Percentiles rank a stretch among this genome's conserved stretches.
phyloP scores from a whole-genome alignment of 2,797 vertebrate genomes.

The Syngnathus rostellatus region DNA sequence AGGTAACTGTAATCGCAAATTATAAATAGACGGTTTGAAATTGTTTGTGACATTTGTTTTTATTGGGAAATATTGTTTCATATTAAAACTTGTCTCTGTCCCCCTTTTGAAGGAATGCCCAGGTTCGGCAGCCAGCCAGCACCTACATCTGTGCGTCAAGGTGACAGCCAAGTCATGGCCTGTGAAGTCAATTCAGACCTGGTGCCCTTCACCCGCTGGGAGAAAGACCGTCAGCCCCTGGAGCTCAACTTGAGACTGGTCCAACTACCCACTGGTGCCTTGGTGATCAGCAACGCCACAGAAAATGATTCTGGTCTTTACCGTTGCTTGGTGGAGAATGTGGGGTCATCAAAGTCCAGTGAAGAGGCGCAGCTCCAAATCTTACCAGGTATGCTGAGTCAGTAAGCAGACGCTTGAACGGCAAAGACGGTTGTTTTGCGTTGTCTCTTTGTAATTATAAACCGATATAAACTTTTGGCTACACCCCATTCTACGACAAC shows the following conservation, averaged over 20 bases:
- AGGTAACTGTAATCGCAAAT: background rate
- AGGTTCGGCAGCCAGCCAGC: constrained; percentile 81
- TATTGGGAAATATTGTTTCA: background rate
- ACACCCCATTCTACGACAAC: background rate
- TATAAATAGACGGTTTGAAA: background rate
- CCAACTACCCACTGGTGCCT: constrained; percentile 74
- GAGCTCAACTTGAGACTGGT: constrained; percentile 61
- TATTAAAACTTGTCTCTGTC: background rate
- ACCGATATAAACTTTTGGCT: background rate
- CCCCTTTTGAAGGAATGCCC: constrained; percentile 72
- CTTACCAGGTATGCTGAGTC: constrained; percentile 70
- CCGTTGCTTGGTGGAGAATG: constrained; percentile 81
- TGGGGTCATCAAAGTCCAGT: constrained; percentile 78
- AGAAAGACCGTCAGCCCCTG: constrained; percentile 74
- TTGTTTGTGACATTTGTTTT: background rate
- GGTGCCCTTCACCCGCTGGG: constrained; percentile 81
- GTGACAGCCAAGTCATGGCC: constrained; percentile 74
- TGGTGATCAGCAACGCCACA: constrained; percentile 81
- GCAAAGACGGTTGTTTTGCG: background rate
- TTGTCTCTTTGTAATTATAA: background rate
- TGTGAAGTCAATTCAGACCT: constrained; percentile 85
- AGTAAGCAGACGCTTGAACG: background rate
- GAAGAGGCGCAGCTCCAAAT: constrained; percentile 83
- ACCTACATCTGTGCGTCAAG: constrained; percentile 56
- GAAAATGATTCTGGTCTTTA: constrained; percentile 79